A percentile compares a stretch with the other conserved stretches of the same genome.
These are phyloP conservation scores for Sebastes cheni DNA, from an alignment of 2,797 vertebrate genomes.

Conservation along the genomic window DNA sequence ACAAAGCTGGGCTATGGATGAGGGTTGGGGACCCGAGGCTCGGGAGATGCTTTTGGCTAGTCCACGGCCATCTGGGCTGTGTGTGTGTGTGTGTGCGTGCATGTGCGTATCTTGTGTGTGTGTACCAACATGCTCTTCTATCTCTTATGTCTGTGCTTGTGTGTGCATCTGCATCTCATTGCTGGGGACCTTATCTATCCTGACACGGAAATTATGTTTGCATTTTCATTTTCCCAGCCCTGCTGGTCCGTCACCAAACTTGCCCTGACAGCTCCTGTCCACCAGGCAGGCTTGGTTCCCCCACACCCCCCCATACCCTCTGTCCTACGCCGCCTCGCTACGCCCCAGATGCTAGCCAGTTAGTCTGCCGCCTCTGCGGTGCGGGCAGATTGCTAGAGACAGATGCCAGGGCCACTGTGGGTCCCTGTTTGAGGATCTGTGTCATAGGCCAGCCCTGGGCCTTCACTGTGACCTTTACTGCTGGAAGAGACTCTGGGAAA, in stretches of 20 bases:
- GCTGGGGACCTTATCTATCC: conserved; percentile 83
- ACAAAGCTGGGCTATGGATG: conserved; percentile 24
- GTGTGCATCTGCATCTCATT: conserved; percentile 74
- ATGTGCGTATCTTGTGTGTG: conserved; percentile 18
- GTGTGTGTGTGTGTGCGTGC: conserved; percentile 17
- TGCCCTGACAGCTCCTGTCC: conserved; percentile 92
- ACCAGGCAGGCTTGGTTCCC: conserved; percentile 84
- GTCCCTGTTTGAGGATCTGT: conserved; percentile 88
- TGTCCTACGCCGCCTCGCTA: conserved; percentile 67
- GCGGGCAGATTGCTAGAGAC: conserved; percentile 87
- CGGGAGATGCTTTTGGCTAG: conserved; percentile 46
- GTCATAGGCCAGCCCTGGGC: conserved; percentile 91
- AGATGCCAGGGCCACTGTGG: conserved; percentile 91
- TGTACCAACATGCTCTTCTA: conserved; percentile 38
- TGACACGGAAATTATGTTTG: conserved; percentile 95
- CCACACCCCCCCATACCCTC: conserved; percentile 66
- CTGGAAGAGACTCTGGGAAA: conserved; percentile 81
- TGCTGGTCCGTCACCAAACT: conserved; percentile 88
- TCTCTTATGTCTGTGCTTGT: conserved; percentile 54
- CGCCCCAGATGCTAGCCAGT: conserved; percentile 87
- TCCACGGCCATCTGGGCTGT: conserved; percentile 36
- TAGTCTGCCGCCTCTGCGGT: conserved; percentile 81
- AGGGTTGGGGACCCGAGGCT: conserved; percentile 24
- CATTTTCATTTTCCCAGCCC: conserved; percentile 90
- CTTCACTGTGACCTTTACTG: conserved; percentile 91